A percentile compares a stretch with the other conserved stretches of the same genome.
Conservation (phyloP, 2,797 vertebrate species). For the Pelodytes ibericus region DNA sequence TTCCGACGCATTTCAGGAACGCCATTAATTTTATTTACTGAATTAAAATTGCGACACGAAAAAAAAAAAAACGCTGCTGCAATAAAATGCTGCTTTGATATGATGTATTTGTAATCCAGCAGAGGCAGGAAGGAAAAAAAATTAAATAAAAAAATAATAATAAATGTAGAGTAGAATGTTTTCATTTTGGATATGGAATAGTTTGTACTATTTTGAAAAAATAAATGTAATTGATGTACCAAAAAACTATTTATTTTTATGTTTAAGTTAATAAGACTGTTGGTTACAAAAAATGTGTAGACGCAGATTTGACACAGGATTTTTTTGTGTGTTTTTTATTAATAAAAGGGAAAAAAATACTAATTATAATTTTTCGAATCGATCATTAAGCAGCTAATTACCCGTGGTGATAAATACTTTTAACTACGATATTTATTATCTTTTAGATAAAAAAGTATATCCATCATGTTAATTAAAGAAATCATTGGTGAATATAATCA, state of each 20-base stretch:
- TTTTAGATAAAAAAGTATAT: background rate
- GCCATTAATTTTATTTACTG: conserved; percentile 32
- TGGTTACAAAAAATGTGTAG: background rate
- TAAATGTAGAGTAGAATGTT: background rate
- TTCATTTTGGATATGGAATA: background rate
- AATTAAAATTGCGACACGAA: conserved; percentile 4
- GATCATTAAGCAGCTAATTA: background rate
- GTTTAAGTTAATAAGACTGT: background rate
- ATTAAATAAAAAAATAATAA: background rate
- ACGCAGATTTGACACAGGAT: background rate
- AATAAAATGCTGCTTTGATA: background rate
- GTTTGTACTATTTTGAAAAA: background rate
- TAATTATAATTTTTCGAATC: background rate
- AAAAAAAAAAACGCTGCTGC: background rate
- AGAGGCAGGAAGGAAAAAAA: background rate
- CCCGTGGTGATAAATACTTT: background rate
- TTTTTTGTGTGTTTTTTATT: background rate
- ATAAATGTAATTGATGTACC: background rate
- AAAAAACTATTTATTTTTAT: background rate
- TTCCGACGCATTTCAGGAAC: conserved; percentile 3
- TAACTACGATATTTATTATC: background rate
- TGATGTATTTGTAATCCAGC: background rate
- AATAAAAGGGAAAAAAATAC: background rate
- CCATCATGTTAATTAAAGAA: background rate
- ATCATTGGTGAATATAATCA: background rate